Base-by-base conservation (phyloP, 2,113 vertebrate genomes). In the Chiloscyllium plagiosum region DNA sequence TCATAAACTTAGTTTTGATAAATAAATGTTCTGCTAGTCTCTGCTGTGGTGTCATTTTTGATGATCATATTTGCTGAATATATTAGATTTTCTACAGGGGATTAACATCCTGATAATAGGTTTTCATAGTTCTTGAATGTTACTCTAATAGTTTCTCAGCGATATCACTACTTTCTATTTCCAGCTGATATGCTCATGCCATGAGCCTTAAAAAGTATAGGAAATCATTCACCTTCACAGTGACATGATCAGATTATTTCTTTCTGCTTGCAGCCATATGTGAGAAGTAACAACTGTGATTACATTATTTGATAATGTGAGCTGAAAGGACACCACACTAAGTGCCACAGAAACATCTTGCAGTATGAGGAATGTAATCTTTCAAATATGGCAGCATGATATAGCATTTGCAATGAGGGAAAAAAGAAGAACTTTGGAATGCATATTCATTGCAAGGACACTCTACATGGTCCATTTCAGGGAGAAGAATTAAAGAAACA, bases 111-210 rank as follows among this genome's bases (percentile, higher is more conserved):
- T 65, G 56, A 19, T 92, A 92, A 92, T 66, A 61, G 56, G 89
- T 92, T 92, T 66, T 92, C 56, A 37, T 66, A 65, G 61, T 61
- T 92, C 89, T 89, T 92, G 56, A 66, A 65, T 29, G 17, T 66
- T 66, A 92, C 33, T 61, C 29, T 37, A 92, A 92, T 92, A 66
- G 56, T 92, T 92, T 66, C 61, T 42, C 56, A 92, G 89, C n/a
- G 37, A 92, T 66, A 92, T 92, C 56, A 66, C 7, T 42, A 90
- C 61, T 65, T 61, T 90, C 8, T 83, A 37, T 37, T 20, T 52
- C 47, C 33, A 92, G 15, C 20, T 92, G 29, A 92, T 92, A 65
- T n/a, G 89, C n/a, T 65, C 19, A 1, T 92, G 56, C 56, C 17
- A n/a, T 29, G 10, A 61, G 56, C 33, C n/a, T 92, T 92, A 92